A percentile compares a stretch with the other conserved stretches of the same genome.
phyloP scores from a whole-genome alignment of 2,113 vertebrate genomes.

The Pongo abelii region DNA sequence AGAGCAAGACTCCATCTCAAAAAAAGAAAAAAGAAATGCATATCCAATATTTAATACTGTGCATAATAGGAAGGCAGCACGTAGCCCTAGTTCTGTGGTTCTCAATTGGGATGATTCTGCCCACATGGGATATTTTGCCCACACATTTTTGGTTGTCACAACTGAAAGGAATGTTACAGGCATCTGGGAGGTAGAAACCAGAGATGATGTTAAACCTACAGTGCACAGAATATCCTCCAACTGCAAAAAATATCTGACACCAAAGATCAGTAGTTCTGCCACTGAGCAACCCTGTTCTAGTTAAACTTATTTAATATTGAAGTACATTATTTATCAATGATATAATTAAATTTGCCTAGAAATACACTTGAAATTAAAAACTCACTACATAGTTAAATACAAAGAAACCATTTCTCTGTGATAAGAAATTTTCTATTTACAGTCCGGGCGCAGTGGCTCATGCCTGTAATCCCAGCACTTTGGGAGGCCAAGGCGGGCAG shows the following conservation, averaged over 20 bases:
- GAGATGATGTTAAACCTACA: neutral
- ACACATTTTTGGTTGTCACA: neutral
- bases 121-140: neutral
- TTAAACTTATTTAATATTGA: neutral
- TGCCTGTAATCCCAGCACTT: too few species aligned
- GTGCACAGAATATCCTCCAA: neutral
- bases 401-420: neutral
- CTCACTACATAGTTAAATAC: neutral
- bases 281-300: neutral
- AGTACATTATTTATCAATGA: neutral
- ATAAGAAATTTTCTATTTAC: neutral
- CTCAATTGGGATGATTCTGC: neutral
- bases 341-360: neutral
- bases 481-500: too few species aligned
- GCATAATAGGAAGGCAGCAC: neutral
- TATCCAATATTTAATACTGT: neutral
- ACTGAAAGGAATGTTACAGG: neutral
- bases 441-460: too few species aligned
- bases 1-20: too few species aligned
- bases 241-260: neutral
- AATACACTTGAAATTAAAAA: neutral
- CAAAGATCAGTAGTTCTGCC: neutral
- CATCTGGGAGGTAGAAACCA: neutral
- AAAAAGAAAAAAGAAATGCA: too few species aligned
- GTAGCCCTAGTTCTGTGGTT: neutral